These are phyloP conservation scores for Zaprionus obscuricornis DNA, from an alignment of 2,888 invertebrate species.

Conservation along the genomic window DNA sequence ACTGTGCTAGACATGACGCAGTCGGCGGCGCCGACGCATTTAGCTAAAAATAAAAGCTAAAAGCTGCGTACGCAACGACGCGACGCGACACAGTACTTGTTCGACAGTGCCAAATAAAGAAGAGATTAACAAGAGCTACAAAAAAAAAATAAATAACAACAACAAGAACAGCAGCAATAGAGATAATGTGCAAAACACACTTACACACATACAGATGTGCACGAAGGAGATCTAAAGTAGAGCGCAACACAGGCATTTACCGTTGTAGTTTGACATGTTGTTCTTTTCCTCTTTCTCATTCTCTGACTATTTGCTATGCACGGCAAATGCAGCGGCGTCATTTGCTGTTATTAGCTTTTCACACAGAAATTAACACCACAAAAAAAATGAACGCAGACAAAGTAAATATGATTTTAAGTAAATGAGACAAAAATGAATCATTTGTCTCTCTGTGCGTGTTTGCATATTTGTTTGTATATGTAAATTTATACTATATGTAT, in stretches of 20 bases:
- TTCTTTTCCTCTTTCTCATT: too few relatives aligned
- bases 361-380: constrained; percentile 52
- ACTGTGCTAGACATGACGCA: constrained; percentile 25
- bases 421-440: background rate
- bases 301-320: background rate
- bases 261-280: constrained; percentile 51
- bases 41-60: constrained; percentile 60
- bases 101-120: too few relatives aligned
- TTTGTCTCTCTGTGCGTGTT: constrained; percentile 18
- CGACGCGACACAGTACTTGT: constrained; percentile 34
- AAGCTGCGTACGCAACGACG: constrained; percentile 18
- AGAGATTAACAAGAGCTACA: too few relatives aligned
- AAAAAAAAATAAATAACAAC: constrained; percentile 16
- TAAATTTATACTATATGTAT: constrained; percentile 3
- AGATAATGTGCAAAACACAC: too few relatives aligned
- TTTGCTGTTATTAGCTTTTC: constrained; percentile 49
- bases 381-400: background rate
- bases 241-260: constrained; percentile 47
- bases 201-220: background rate
- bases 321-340: constrained; percentile 22
- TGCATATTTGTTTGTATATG: background rate
- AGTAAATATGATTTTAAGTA: background rate
- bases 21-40: constrained; percentile 48
- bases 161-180: constrained; percentile 1
- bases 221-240: constrained; percentile 38